Conservation (phyloP, 1,140 invertebrate genomes). For the Bombus pascuorum region DNA sequence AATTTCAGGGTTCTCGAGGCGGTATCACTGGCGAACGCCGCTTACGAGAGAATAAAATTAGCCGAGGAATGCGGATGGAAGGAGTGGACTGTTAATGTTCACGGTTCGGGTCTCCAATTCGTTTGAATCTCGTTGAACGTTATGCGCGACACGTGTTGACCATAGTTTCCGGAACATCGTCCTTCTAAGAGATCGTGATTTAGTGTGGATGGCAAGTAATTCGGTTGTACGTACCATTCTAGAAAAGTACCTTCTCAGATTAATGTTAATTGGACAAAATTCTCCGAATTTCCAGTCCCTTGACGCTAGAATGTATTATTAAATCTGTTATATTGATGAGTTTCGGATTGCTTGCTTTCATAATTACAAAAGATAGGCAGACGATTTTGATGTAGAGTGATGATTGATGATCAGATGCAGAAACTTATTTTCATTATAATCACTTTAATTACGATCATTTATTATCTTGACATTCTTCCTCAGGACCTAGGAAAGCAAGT, state of each 20-base stretch:
- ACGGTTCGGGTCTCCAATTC: neutral
- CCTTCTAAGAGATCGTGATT: neutral
- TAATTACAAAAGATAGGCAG: too few species aligned
- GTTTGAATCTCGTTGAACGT: conserved; percentile 14
- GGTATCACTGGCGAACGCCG: neutral
- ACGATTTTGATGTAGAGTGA: too few species aligned
- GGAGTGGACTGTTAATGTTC: conserved; percentile 11
- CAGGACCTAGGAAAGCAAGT: neutral
- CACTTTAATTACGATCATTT: too few species aligned
- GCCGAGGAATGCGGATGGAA: conserved; percentile 5
- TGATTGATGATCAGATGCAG: too few species aligned
- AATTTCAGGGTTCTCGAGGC: conserved; percentile 3
- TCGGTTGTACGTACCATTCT: neutral
- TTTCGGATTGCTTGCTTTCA: neutral
- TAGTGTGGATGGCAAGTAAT: neutral
- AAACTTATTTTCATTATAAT: too few species aligned
- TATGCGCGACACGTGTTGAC: neutral
- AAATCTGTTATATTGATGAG: neutral
- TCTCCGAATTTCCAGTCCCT: neutral
- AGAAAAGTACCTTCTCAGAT: neutral
- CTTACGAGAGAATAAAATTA: conserved; percentile 15
- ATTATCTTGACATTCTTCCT: too few species aligned
- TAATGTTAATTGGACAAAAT: neutral
- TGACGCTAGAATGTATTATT: neutral
- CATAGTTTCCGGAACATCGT: neutral